These are phyloP conservation scores for Heteromurus nitidus DNA, from an alignment of 2,888 invertebrate species.

Conservation along the genomic window DNA sequence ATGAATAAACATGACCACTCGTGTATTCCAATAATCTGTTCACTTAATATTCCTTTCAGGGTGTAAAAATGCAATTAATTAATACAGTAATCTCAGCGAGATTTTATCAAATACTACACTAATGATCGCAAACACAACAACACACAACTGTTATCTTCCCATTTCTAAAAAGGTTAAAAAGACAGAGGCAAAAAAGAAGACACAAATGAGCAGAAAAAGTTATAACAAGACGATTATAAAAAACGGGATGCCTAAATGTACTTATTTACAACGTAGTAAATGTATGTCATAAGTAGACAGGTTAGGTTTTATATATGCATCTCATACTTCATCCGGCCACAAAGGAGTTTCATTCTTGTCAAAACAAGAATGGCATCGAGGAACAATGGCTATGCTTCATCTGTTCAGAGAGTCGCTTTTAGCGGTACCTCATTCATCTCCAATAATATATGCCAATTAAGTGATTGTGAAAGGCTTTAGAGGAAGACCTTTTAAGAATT, in stretches of 20 bases:
- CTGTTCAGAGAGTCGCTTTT: background rate
- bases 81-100: background rate
- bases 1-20: no score
- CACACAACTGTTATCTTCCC: background rate
- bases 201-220: background rate
- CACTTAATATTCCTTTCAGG: background rate
- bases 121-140: no score
- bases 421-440: slow-evolving; percentile 9
- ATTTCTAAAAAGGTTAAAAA: slow-evolving; percentile 11
- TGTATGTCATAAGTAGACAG: no score
- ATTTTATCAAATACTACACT: slow-evolving; percentile 12
- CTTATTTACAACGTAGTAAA: background rate
- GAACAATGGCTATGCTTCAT: background rate
- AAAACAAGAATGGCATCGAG: slow-evolving; percentile 33
- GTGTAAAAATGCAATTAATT: background rate
- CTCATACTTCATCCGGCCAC: background rate
- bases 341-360: slow-evolving; percentile 18
- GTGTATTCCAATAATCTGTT: no score
- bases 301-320: no score
- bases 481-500: slow-evolving; percentile 26
- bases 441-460: slow-evolving; percentile 47
- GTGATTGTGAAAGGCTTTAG: slow-evolving; percentile 41
- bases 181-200: background rate
- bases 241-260: background rate
- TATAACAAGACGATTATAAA: background rate